Base-by-base conservation (phyloP, 2,113 vertebrate species). In the Bos indicus region DNA sequence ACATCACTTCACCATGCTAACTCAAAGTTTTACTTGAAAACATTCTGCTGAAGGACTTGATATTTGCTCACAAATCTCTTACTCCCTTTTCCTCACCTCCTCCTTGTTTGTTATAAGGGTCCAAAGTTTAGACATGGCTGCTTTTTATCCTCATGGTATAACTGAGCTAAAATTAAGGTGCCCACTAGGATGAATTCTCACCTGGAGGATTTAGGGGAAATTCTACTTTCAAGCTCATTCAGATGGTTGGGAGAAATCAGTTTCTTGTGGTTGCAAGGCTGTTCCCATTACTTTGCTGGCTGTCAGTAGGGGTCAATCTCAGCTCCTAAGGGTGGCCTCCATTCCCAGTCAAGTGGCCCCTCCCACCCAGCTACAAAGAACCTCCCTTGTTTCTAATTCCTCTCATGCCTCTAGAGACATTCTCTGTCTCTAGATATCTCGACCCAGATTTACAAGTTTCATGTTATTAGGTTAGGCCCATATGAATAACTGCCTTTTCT, bases 61-160 rank as follows among this genome's bases (percentile, higher is more conserved):
- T 1, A 48, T n/a, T 84, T 88, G 7, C 21, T 36, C 14, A 25
- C 15, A 51, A 4, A 36, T 2, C 0, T n/a, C 1, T 26, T 4
- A 6, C 26, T 46, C 28, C 28, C 4, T 8, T 19, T 51, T 59
- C 9, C 17, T 40, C 25, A 14, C 13, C 17, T 74, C 10, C 2
- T 43, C 10, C n/a, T 83, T 6, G 9, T 54, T 30, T 3, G 8
- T 40, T 43, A 21, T 54, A 3, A 71, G 78, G 36, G 23, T 36
- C 10, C 33, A 52, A 86, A 77, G 3, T 81, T 88, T 21, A 80
- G 67, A 19, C 6, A 16, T 85, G 17, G 8, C 59, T 82, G 12
- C 7, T 28, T 60, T 82, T 91, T 71, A 36, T 91, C 67, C 15
- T 33, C 1, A 36, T 36, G 8, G 25, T 59, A 6, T 51, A 2